phyloP scores from a whole-genome alignment of 2,113 vertebrate species.

The Ancistrus triradiatus region DNA sequence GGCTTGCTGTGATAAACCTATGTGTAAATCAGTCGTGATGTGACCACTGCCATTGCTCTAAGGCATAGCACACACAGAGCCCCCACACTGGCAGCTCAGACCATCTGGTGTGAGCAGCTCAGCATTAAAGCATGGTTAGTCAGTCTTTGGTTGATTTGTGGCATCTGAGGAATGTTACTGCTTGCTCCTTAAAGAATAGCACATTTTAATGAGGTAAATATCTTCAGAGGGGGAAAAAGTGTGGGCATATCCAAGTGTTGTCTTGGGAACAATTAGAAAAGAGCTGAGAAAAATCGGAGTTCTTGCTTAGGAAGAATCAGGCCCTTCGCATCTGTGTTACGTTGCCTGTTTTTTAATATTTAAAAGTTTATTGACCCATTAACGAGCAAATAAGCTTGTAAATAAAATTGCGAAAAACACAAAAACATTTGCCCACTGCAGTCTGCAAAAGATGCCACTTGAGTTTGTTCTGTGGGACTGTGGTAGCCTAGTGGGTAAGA shows the following conservation, averaged over 20 bases:
- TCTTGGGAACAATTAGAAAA: too few relatives aligned
- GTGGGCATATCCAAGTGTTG: background rate
- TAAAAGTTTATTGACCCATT: too few relatives aligned
- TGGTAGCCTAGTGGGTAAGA: too few relatives aligned
- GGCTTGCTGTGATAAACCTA: slow-evolving; percentile 26
- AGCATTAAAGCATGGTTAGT: slow-evolving; percentile 8
- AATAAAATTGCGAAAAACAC: too few relatives aligned
- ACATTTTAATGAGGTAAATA: background rate
- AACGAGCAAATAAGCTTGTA: too few relatives aligned
- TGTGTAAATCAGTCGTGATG: slow-evolving; percentile 30
- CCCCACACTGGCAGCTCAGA: slow-evolving; percentile 10
- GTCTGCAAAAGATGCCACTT: too few relatives aligned
- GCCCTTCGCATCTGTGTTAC: too few relatives aligned
- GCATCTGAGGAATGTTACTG: slow-evolving; percentile 2
- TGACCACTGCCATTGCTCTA: slow-evolving; percentile 17
- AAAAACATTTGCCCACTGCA: too few relatives aligned
- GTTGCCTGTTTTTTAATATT: too few relatives aligned
- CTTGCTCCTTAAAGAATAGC: background rate
- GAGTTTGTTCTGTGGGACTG: too few relatives aligned
- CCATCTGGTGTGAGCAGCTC: slow-evolving; percentile 26
- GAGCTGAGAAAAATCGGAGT: too few relatives aligned
- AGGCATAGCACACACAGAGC: background rate
- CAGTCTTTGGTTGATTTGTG: slow-evolving; percentile 8
- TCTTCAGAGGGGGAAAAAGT: background rate
- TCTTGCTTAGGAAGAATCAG: too few relatives aligned